These are phyloP conservation scores for Apodemus speciosus DNA, from an alignment of 2,113 vertebrate genomes.

Conservation along the genomic window DNA sequence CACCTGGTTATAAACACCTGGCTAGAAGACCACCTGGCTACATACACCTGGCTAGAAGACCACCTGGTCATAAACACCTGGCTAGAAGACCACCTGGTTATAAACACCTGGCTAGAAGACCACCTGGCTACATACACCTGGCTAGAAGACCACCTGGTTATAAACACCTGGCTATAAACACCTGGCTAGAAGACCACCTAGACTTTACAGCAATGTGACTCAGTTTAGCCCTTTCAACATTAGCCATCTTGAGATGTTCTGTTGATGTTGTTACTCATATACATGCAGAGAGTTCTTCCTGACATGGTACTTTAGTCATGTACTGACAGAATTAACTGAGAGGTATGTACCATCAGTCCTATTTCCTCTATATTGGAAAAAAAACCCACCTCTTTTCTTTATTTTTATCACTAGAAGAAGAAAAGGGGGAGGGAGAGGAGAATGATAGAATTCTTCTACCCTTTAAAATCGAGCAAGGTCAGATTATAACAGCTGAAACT, in stretches of 20 bases:
- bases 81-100: neutral
- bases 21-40: neutral
- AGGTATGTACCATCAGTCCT: neutral
- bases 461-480: slow-evolving; percentile 66
- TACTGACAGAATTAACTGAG: neutral
- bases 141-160: neutral
- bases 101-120: neutral
- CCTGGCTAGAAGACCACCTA: neutral
- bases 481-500: slow-evolving; percentile 38
- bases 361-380: slow-evolving; percentile 25
- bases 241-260: neutral
- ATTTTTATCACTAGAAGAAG: slow-evolving; percentile 31
- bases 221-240: neutral
- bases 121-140: neutral
- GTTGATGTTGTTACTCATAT: neutral
- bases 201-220: neutral
- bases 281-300: neutral
- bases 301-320: neutral
- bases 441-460: slow-evolving; percentile 48
- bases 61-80: neutral
- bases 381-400: neutral
- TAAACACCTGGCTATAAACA: neutral
- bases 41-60: neutral
- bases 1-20: too few relatives aligned
- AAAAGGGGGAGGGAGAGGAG: slow-evolving; percentile 6